A percentile compares a stretch with the other conserved stretches of the same genome.
These are phyloP conservation scores for Sphinx pinastri DNA, from an alignment of 2,888 invertebrate species.

Conservation along the genomic window DNA sequence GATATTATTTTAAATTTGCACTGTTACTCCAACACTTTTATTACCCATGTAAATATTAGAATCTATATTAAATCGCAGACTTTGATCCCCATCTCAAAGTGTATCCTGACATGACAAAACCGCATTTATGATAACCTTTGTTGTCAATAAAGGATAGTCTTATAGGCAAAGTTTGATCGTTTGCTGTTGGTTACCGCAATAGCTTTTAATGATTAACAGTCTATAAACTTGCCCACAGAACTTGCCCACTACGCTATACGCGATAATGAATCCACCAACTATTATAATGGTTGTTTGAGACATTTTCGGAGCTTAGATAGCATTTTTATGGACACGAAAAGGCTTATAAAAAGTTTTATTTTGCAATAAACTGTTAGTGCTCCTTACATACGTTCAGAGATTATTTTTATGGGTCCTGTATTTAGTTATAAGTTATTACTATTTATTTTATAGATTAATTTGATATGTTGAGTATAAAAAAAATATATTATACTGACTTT, in stretches of 20 bases:
- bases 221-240: slow-evolving; percentile 56
- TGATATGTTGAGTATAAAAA: too few species aligned
- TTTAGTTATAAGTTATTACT: not conserved
- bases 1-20: too few species aligned
- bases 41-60: too few species aligned
- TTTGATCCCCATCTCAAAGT: slow-evolving; percentile 38
- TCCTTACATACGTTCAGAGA: not conserved
- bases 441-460: too few species aligned
- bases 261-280: slow-evolving; percentile 44
- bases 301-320: slow-evolving; percentile 27
- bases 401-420: not conserved
- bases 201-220: slow-evolving; percentile 61
- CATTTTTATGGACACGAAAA: slow-evolving; percentile 34
- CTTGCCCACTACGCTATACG: slow-evolving; percentile 49
- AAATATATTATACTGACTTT: not conserved
- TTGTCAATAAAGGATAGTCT: slow-evolving; percentile 42
- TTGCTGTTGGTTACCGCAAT: slow-evolving; percentile 45
- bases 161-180: slow-evolving; percentile 65
- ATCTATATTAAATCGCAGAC: not conserved
- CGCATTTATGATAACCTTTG: slow-evolving; percentile 52
- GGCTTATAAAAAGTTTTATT: slow-evolving; percentile 20
- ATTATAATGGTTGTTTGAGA: slow-evolving; percentile 33
- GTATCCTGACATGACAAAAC: slow-evolving; percentile 54
- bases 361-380: slow-evolving; percentile 3
- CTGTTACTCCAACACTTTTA: too few species aligned